Percentiles rank a stretch among this genome's conserved stretches.
Conservation (phyloP, 2,797 vertebrate genomes). For the Falco naumanni region DNA sequence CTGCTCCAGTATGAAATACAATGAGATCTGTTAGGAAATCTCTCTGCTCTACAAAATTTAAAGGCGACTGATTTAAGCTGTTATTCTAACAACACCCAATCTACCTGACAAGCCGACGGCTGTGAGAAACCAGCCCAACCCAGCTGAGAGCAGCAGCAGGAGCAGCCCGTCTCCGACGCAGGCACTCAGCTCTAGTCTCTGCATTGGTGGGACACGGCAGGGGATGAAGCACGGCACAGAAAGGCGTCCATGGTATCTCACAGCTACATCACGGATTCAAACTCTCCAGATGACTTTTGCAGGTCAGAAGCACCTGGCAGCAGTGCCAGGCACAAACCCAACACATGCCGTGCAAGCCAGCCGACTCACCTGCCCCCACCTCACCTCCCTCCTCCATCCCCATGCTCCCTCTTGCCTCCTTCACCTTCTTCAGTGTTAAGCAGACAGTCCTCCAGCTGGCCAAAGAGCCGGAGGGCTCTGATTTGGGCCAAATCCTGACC, state of each 20-base stretch:
- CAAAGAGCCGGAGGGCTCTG: neutral
- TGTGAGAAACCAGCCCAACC: neutral
- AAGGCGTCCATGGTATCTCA: neutral
- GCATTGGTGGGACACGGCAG: rapidly evolving
- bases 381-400: neutral
- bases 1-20: neutral
- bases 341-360: neutral
- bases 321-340: neutral
- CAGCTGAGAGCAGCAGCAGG: rapidly evolving
- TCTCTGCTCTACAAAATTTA: neutral
- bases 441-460: neutral
- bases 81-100: neutral
- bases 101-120: neutral
- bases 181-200: rapidly evolving
- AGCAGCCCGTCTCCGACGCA: rapidly evolving
- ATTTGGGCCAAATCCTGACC: neutral
- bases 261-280: rapidly evolving
- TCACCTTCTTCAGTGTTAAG: neutral
- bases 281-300: rapidly evolving
- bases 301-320: neutral
- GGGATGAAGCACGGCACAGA: neutral
- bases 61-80: neutral
- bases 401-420: neutral
- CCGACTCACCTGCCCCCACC: neutral
- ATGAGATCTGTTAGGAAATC: neutral